A percentile compares a stretch with the other conserved stretches of the same genome.
Conservation (phyloP, 2,888 invertebrate species). For the Rhingia campestris region DNA sequence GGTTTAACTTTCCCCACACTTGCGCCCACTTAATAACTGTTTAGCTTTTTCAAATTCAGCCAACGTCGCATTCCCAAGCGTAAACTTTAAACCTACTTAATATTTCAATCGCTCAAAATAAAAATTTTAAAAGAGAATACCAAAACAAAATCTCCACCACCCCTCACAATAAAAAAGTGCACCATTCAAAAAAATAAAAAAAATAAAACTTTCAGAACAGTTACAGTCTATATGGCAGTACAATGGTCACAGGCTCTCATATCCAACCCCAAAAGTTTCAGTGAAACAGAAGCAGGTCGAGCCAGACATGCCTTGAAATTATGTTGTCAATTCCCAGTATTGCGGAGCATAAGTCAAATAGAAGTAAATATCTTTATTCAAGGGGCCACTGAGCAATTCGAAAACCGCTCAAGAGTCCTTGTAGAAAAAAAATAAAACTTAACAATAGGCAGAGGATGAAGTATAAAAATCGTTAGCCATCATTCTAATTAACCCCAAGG, state of each 20-base stretch:
- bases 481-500: constrained; percentile 72
- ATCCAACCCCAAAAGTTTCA: constrained; percentile 25
- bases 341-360: constrained; percentile 61
- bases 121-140: constrained; percentile 12
- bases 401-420: constrained; percentile 49
- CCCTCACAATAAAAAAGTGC: constrained; percentile 42
- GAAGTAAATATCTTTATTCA: constrained; percentile 52
- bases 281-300: constrained; percentile 59
- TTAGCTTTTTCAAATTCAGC: not conserved
- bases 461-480: constrained; percentile 57
- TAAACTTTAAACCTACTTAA: not conserved
- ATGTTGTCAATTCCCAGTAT: constrained; percentile 66
- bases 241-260: constrained; percentile 21
- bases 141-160: constrained; percentile 10
- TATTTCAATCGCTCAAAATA: constrained; percentile 6
- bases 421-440: constrained; percentile 31
- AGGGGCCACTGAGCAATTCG: constrained; percentile 53
- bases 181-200: not conserved
- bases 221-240: constrained; percentile 52
- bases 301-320: constrained; percentile 65
- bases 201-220: constrained; percentile 54
- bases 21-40: constrained; percentile 3
- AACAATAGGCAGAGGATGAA: constrained; percentile 42
- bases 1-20: not conserved
- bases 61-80: not conserved